These are phyloP conservation scores for Melipona beecheii DNA, from an alignment of 2,888 invertebrate genomes.

Conservation along the genomic window DNA sequence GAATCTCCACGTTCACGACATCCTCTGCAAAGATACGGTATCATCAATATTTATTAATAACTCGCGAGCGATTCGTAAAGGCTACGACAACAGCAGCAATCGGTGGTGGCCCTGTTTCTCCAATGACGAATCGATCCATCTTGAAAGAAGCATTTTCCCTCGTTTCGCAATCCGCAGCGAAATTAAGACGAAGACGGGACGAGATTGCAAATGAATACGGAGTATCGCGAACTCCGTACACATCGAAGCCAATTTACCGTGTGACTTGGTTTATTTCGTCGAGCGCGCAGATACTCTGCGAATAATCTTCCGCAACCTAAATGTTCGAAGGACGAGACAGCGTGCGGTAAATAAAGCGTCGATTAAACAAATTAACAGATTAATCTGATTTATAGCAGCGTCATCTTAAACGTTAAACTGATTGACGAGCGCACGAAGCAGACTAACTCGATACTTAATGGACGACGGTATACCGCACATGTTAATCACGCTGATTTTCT, in stretches of 20 bases:
- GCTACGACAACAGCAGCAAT: slow-evolving; percentile 6
- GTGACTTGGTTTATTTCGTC: slow-evolving; percentile 56
- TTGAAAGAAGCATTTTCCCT: slow-evolving; percentile 13
- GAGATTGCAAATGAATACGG: slow-evolving; percentile 56
- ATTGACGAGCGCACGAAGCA: not conserved
- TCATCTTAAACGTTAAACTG: not conserved
- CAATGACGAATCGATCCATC: slow-evolving; percentile 28
- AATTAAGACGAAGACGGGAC: slow-evolving; percentile 56
- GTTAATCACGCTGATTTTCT: slow-evolving; percentile 23
- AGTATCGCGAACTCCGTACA: slow-evolving; percentile 54
- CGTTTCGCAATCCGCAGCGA: slow-evolving; percentile 26
- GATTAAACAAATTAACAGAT: slow-evolving; percentile 24
- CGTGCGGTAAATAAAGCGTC: not conserved
- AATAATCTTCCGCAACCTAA: slow-evolving; percentile 47
- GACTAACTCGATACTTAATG: slow-evolving; percentile 15
- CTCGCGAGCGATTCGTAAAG: slow-evolving; percentile 11
- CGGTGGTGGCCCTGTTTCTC: slow-evolving; percentile 47
- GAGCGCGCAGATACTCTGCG: slow-evolving; percentile 56
- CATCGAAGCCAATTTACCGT: slow-evolving; percentile 65
- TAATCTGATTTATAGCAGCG: not conserved
- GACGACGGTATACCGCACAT: not conserved
- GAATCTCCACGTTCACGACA: not conserved
- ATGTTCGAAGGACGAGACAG: slow-evolving; percentile 24
- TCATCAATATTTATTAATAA: slow-evolving; percentile 40
- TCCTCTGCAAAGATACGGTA: slow-evolving; percentile 16